Base-by-base conservation (phyloP, 2,797 vertebrate genomes). In the Melanogrammus aeglefinus region DNA sequence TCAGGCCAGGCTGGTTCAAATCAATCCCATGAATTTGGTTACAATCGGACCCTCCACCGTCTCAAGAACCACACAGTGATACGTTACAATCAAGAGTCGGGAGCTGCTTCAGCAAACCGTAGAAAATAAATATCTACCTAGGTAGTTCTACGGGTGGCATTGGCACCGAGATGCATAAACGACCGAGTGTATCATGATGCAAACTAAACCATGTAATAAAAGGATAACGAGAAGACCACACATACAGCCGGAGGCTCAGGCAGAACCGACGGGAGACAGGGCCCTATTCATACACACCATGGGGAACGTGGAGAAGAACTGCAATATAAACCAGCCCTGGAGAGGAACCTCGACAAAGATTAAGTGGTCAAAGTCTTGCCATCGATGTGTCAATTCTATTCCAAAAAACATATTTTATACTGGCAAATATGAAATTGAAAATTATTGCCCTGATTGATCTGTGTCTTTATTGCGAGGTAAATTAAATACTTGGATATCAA, bases 61-160 rank as follows among this genome's bases (percentile, higher is more conserved):
- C 38, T 41, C 14, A 13, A 70, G 24, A 70, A 76, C 36, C 57
- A 69, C 24, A 3, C 33, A 1, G 57, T 39, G 35, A 69, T 39
- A 29, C 10, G 2, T 76, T 29, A 70, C 2, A 14, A 16, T 27
- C 10, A 38, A 12, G 14, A 70, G 36, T 18, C 63, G n/a, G 10
- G 36, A 7, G 36, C 24, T 38, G 7, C 51, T 75, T 63, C 13
- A 38, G 66, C 16, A 33, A 35, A 69, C 31, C 70, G 0, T 4
- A 18, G 29, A 72, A 72, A 33, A 72, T 72, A 72, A 72, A 72
- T 31, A 33, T 74, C 39, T 29, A 16, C 36, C 35, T 35, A 44
- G 13, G 39, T 44, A 74, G 44, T 74, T 74, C n/a, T 41, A 14
- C 13, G 38, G 73, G 73, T 74, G 73, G 73, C 39, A 74, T 29